Base-by-base conservation (phyloP, 2,113 vertebrate genomes). In the Eira barbara region DNA sequence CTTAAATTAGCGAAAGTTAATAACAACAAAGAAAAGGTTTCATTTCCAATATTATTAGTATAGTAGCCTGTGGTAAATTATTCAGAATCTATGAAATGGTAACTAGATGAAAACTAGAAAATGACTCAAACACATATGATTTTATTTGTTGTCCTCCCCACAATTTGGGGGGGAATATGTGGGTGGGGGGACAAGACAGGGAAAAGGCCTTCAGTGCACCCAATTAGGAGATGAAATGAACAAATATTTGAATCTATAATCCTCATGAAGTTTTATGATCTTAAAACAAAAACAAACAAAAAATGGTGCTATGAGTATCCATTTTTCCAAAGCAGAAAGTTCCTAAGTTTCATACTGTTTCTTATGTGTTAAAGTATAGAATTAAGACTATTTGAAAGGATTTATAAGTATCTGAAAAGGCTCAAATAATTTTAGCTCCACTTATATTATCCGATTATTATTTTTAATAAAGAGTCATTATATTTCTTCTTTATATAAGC, bases 401-500 rank as follows among this genome's bases (percentile, higher is more conserved):
- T 63, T 91, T 97, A 7, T 57, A 94, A 78, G 63, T 47, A 87
- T 74, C 81, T 76, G 45, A 97, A 97, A 96, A 74, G 88, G 61
- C 18, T 52, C 86, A 63, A 95, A 61, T 73, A 84, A 94, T 73
- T 94, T 89, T 65, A 95, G 73, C 55, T 97, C 81, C 91, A 78
- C 93, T 92, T 95, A n/a, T 97, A 84, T 89, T 83, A 67, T 45
- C 81, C 71, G 97, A 74, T 52, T 95, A 63, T 89, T 89, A 74
- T 94, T 83, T 97, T 97, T 67, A 93, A 95, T 87, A 74, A 83
- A 79, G 42, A 94, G 15, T 10, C 65, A 96, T 4, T 61, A 7
- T 59, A 84, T 92, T 95, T 91, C 87, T 81, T 92, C 39, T 78
- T 76, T 90, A 89, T 29, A 63, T 96, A 78, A 86, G 78, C 59